Percentiles rank a stretch among this genome's conserved stretches.
These are phyloP conservation scores for Platycnemis pennipes DNA, from an alignment of 2,888 invertebrate species.

Conservation along the genomic window DNA sequence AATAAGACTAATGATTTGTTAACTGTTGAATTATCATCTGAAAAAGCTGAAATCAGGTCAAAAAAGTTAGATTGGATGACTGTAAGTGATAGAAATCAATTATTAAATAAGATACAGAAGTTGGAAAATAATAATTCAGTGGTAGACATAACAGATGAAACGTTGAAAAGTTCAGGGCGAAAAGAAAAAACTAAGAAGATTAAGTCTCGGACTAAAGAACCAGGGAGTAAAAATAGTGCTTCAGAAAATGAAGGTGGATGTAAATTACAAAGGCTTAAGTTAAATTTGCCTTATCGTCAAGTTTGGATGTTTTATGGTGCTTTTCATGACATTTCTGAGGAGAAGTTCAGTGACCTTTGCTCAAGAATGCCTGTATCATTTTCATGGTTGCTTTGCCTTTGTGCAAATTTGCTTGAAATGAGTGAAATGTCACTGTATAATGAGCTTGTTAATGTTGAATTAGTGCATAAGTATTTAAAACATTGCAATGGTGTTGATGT, in stretches of 20 bases:
- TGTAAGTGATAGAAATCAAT: conserved; percentile 24
- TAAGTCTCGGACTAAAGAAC: background rate
- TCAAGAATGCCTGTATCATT: conserved; percentile 13
- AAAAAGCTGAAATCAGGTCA: no score
- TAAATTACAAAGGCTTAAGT: background rate
- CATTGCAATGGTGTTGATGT: background rate
- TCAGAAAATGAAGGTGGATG: background rate
- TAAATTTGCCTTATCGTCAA: conserved; percentile 22
- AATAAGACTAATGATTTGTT: background rate
- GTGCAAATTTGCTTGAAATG: conserved; percentile 36
- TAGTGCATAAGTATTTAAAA: background rate
- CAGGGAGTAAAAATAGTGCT: no score
- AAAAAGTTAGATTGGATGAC: background rate
- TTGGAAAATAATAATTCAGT: background rate
- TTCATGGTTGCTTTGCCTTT: conserved; percentile 4
- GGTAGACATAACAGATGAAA: background rate
- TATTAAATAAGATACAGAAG: background rate
- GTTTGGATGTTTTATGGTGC: conserved; percentile 41
- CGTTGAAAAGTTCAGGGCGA: no score
- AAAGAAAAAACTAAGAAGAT: background rate
- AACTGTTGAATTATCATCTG: background rate
- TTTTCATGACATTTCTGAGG: background rate
- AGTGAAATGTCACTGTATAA: background rate
- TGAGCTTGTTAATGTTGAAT: conserved; percentile 48
- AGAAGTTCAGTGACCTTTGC: background rate